Conservation (phyloP, 2,888 invertebrate species). For the Chalcosyrphus nemorum region DNA sequence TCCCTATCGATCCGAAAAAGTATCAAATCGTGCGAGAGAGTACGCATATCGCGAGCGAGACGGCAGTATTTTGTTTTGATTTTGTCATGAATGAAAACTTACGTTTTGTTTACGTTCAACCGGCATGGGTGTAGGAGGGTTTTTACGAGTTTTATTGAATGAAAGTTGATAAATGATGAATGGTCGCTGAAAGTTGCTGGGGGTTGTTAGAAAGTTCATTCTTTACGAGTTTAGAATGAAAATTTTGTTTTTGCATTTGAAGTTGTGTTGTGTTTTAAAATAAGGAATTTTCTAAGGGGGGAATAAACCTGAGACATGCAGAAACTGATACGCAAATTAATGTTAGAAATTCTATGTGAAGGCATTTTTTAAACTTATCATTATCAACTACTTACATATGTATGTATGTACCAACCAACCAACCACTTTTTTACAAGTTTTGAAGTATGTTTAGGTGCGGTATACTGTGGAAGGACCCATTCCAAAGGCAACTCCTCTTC, state of each 20-base stretch:
- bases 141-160: conserved; percentile 70
- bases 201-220: conserved; percentile 61
- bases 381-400: too few species aligned
- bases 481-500: too few species aligned
- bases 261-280: too few species aligned
- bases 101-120: conserved; percentile 75
- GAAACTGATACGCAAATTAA: too few species aligned
- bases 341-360: too few species aligned
- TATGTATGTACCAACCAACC: too few species aligned
- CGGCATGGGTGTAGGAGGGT: conserved; percentile 40
- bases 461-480: too few species aligned
- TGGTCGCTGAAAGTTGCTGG: conserved; percentile 23
- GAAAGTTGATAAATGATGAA: conserved; percentile 55
- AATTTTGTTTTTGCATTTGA: neutral
- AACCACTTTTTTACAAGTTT: too few species aligned
- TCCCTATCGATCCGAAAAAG: conserved; percentile 75
- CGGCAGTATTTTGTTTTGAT: conserved; percentile 75
- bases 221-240: conserved; percentile 7
- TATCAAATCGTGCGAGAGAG: conserved; percentile 70
- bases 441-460: too few species aligned
- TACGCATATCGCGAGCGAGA: conserved; percentile 68
- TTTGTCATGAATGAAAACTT: conserved; percentile 76
- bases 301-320: too few species aligned
- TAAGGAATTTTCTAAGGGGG: too few species aligned
- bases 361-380: too few species aligned